Percentiles rank a stretch among this genome's conserved stretches.
These are phyloP conservation scores for Trematocara stigmaticum DNA, from an alignment of 2,113 vertebrate species.

Conservation along the genomic window DNA sequence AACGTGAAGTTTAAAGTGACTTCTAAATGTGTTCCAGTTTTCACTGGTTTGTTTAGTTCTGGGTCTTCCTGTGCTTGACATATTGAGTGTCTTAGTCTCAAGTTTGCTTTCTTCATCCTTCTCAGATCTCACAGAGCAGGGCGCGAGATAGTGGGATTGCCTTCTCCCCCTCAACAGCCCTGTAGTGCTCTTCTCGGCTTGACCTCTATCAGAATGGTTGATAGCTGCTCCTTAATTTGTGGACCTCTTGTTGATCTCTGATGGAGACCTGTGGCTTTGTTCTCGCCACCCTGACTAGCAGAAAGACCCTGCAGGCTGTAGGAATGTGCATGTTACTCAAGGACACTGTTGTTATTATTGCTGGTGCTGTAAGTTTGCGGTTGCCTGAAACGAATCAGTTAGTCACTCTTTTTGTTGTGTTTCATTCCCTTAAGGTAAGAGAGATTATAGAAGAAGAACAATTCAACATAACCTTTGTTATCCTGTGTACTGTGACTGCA, in stretches of 20 bases:
- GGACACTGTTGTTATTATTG: background rate
- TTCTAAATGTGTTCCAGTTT: background rate
- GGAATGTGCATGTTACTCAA: background rate
- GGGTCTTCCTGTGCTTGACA: background rate
- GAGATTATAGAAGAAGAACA: background rate
- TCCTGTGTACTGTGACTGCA: background rate
- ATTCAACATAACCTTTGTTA: background rate
- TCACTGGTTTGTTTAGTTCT: background rate
- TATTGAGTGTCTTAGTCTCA: background rate
- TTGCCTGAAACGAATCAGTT: background rate
- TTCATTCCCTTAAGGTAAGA: background rate
- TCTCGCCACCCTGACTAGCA: background rate
- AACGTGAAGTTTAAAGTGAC: background rate
- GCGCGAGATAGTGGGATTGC: background rate
- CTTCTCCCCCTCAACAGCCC: background rate
- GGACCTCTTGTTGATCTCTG: constrained; percentile 9
- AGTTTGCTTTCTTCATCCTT: constrained; percentile 4
- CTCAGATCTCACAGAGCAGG: background rate
- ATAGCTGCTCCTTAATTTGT: background rate
- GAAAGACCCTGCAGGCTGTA: background rate
- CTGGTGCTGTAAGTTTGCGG: background rate
- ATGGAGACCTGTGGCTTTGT: constrained; percentile 9
- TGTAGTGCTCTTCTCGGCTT: background rate
- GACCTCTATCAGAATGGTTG: background rate
- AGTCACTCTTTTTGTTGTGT: background rate